Base-by-base conservation (phyloP, 2,797 vertebrate species). In the Hydrocynus forskahlii region DNA sequence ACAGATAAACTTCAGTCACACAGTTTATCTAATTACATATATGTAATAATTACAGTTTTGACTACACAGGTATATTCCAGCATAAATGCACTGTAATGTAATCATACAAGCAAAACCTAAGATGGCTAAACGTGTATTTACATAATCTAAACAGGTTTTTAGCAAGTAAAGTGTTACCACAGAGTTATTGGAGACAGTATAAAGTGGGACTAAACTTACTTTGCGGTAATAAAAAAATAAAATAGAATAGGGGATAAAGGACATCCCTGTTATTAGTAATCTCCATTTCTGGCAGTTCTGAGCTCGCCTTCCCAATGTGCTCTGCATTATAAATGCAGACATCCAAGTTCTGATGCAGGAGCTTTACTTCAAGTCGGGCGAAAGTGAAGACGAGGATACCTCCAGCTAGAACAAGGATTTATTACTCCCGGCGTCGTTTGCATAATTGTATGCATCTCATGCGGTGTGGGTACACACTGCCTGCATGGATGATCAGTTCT, bases 391-490 rank as follows among this genome's bases (percentile, higher is more conserved):
- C 73, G 52, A 60, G 63, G 78, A 78, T 80, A 87, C 88, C 88
- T 87, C 83, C 45, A 86, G 84, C 90, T 90, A 84, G 75, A 91
- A 92, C 83, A 86, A 87, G 90, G 92, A 91, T 92, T 93, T 93
- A 93, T 90, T 89, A 91, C 90, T 90, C 91, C 86, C 86, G 88
- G 57, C 79, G 4, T 48, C 14, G 93, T 95, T 93, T 94, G 91
- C 93, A 94, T 95, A 94, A 94, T 94, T 89, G 89, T 89, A 93
- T 93, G 93, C 92, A 87, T 90, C 87, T 88, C 89, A 89, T 91
- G 91, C 89, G 81, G 91, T 55, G 87, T 83, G 84, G 87, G 88
- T 92, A 93, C 91, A 92, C 88, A 91, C 84, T 70, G 87, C 87
- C 89, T 89, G 91, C 92, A 90, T 85, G 90, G 90, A 92, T 89